These are phyloP conservation scores for Tauraco erythrolophus DNA, from an alignment of 2,113 vertebrate species.

Conservation along the genomic window DNA sequence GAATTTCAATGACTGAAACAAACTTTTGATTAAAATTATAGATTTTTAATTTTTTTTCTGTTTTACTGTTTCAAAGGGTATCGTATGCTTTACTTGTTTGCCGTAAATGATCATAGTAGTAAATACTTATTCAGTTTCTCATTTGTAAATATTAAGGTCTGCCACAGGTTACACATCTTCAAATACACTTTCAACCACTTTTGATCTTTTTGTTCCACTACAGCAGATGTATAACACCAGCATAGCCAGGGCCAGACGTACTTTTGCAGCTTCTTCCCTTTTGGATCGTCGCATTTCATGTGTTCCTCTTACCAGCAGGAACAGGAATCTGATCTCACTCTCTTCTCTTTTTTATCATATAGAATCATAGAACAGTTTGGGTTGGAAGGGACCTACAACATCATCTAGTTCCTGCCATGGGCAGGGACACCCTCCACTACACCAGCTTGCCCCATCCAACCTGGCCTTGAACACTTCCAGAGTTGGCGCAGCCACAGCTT, in stretches of 20 bases:
- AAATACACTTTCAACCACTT: slow-evolving; percentile 39
- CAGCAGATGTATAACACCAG: background rate
- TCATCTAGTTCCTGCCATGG: no score
- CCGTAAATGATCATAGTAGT: slow-evolving; percentile 65
- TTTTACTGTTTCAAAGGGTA: slow-evolving; percentile 79
- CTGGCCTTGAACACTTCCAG: no score
- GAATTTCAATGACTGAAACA: slow-evolving; percentile 85
- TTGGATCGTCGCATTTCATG: background rate
- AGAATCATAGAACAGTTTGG: no score
- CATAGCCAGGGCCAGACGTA: background rate
- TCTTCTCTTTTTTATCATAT: background rate
- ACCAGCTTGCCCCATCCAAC: no score
- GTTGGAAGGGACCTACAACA: no score
- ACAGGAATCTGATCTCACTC: background rate
- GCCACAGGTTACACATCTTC: slow-evolving; percentile 47
- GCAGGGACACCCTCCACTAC: no score
- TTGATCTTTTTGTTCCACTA: slow-evolving; percentile 38
- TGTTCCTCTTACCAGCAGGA: background rate
- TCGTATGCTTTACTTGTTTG: slow-evolving; percentile 66
- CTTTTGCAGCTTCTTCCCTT: background rate
- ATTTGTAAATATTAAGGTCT: slow-evolving; percentile 72
- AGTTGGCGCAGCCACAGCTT: no score
- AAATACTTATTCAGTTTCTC: slow-evolving; percentile 72
- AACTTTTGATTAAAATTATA: slow-evolving; percentile 90
- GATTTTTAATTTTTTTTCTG: slow-evolving; percentile 80